Conservation (phyloP, 2,113 vertebrate species). For the Ictalurus punctatus region DNA sequence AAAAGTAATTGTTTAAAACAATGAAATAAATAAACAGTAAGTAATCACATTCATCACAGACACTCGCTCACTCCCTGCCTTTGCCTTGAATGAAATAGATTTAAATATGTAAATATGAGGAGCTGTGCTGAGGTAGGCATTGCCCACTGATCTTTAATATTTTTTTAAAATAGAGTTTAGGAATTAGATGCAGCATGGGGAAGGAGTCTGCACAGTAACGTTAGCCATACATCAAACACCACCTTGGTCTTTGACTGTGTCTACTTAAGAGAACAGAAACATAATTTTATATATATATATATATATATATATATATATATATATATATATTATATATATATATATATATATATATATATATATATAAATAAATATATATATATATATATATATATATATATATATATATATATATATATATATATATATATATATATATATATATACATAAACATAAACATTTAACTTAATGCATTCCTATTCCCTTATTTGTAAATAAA, state of each 20-base stretch:
- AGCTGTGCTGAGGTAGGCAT: constrained; percentile 45
- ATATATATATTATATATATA: too few relatives aligned
- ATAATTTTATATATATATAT: too few relatives aligned
- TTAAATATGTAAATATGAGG: constrained; percentile 29
- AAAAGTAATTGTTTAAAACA: constrained; percentile 13
- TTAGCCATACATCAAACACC: constrained; percentile 29
- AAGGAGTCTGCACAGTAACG: constrained; percentile 43
- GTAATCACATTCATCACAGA: neutral
- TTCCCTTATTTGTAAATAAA: neutral
- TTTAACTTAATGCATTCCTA: neutral
- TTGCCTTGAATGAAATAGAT: constrained; percentile 6
- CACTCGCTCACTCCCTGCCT: neutral
- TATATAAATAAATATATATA: too few relatives aligned
- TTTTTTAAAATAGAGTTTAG: constrained; percentile 22
- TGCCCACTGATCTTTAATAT: constrained; percentile 48
- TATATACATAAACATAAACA: neutral
- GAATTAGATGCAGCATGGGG: constrained; percentile 28
- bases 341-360: too few relatives aligned
- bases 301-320: too few relatives aligned
- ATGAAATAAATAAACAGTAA: neutral
- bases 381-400: too few relatives aligned
- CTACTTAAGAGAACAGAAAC: constrained; percentile 8
- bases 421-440: too few relatives aligned
- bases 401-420: too few relatives aligned
- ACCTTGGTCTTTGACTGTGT: constrained; percentile 20